phyloP scores from a whole-genome alignment of 2,888 invertebrate genomes.

The Leucoptera coffeella region DNA sequence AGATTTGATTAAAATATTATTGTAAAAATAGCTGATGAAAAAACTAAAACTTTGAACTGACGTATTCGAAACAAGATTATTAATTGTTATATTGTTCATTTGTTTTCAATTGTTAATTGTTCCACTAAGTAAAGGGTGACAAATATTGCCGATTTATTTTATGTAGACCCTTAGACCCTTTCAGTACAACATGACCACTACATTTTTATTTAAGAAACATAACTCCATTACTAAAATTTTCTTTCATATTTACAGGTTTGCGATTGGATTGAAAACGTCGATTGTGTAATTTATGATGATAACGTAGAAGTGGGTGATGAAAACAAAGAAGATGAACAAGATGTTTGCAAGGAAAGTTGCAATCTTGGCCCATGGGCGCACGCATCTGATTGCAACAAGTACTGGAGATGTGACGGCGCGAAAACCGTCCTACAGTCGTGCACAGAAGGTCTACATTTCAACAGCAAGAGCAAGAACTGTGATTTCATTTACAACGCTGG shows the following conservation, averaged over 20 bases:
- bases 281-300: constrained; percentile 6
- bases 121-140: no score
- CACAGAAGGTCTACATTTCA: constrained; percentile 31
- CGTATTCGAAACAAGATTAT: no score
- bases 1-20: no score
- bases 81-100: no score
- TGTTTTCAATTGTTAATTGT: no score
- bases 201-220: no score
- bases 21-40: no score
- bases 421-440: constrained; percentile 15
- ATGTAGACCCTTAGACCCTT: no score
- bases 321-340: not conserved
- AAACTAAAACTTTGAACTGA: no score
- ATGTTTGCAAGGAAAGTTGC: constrained; percentile 15
- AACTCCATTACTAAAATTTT: not conserved
- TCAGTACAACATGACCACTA: no score
- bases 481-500: constrained; percentile 25
- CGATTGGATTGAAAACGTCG: constrained; percentile 11
- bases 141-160: no score
- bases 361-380: constrained; percentile 28
- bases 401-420: constrained; percentile 22
- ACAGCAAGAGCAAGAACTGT: constrained; percentile 17
- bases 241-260: constrained; percentile 8
- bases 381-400: constrained; percentile 27
- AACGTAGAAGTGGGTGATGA: constrained; percentile 5